phyloP scores from a whole-genome alignment of 2,888 invertebrate species.

The Macaria liturata region DNA sequence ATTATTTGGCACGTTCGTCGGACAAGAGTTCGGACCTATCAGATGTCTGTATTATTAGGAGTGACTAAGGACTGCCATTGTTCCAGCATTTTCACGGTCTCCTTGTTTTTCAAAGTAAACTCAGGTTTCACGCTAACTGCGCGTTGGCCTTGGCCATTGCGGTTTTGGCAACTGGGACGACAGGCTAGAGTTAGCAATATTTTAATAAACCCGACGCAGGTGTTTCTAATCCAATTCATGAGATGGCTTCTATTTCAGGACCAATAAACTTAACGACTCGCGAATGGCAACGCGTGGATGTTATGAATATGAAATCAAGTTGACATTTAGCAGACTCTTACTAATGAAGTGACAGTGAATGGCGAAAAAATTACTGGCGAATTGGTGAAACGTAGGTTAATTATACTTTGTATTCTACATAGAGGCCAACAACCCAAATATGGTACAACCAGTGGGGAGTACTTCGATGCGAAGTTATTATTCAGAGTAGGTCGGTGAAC shows the following conservation, averaged over 20 bases:
- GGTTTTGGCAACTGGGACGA: constrained; percentile 41
- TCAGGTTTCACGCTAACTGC: constrained; percentile 41
- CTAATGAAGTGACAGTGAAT: constrained; percentile 6
- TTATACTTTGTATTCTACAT: constrained; percentile 44
- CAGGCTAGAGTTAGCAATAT: constrained; percentile 12
- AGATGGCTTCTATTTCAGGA: constrained; percentile 18
- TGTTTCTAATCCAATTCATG: constrained; percentile 20
- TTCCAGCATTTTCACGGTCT: constrained; percentile 46
- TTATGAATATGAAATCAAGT: constrained; percentile 11
- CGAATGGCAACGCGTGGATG: constrained; percentile 1
- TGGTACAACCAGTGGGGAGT: constrained; percentile 44
- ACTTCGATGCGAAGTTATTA: constrained; percentile 49
- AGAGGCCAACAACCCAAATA: constrained; percentile 46
- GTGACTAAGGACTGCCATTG: constrained; percentile 51
- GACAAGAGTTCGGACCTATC: constrained; percentile 57
- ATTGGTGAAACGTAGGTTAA: constrained; percentile 19
- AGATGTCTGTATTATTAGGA: constrained; percentile 64
- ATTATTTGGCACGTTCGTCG: constrained; percentile 71
- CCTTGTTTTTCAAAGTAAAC: constrained; percentile 46
- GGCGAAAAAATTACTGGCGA: constrained; percentile 8
- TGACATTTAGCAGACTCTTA: constrained; percentile 16
- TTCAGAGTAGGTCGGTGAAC: constrained; percentile 43
- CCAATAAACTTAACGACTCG: constrained; percentile 10
- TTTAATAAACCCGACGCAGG: constrained; percentile 18
- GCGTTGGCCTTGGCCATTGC: constrained; percentile 46